These are phyloP conservation scores for Leguminivora glycinivorella DNA, from an alignment of 1,140 invertebrate genomes.

Conservation along the genomic window DNA sequence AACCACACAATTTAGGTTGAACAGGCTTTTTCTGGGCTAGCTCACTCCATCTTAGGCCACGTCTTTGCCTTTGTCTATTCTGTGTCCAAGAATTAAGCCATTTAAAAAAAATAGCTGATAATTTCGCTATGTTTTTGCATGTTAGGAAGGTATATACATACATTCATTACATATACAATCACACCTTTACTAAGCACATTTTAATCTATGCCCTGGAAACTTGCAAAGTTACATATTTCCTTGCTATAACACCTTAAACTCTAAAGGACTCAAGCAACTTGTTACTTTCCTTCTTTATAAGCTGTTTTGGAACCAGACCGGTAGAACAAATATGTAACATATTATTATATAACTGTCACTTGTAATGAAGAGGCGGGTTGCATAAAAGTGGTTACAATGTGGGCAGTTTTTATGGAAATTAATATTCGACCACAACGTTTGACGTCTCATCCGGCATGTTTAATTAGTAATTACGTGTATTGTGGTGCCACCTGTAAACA, in stretches of 20 bases:
- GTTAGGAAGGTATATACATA: not conserved
- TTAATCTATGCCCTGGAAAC: not conserved
- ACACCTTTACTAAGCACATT: slow-evolving; percentile 17
- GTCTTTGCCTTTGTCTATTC: too few species aligned
- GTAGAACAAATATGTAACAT: slow-evolving; percentile 20
- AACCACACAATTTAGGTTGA: too few species aligned
- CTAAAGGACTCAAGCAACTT: not conserved
- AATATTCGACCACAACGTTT: slow-evolving; percentile 23
- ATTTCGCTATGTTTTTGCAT: not conserved
- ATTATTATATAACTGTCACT: slow-evolving; percentile 21
- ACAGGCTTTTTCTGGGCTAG: too few species aligned
- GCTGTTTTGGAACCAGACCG: not conserved
- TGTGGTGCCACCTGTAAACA: too few species aligned
- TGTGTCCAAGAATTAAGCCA: too few species aligned
- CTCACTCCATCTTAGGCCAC: too few species aligned
- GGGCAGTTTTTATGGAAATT: slow-evolving; percentile 4
- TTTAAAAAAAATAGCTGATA: too few species aligned
- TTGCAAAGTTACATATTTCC: slow-evolving; percentile 16
- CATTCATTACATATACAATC: too few species aligned
- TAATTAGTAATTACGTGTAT: slow-evolving; percentile 11
- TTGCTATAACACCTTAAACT: not conserved
- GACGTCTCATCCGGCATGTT: not conserved
- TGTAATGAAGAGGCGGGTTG: slow-evolving; percentile 10
- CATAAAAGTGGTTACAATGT: slow-evolving; percentile 3
- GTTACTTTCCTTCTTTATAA: not conserved